phyloP scores from a whole-genome alignment of 2,797 vertebrate genomes.

The Astyanax mexicanus region DNA sequence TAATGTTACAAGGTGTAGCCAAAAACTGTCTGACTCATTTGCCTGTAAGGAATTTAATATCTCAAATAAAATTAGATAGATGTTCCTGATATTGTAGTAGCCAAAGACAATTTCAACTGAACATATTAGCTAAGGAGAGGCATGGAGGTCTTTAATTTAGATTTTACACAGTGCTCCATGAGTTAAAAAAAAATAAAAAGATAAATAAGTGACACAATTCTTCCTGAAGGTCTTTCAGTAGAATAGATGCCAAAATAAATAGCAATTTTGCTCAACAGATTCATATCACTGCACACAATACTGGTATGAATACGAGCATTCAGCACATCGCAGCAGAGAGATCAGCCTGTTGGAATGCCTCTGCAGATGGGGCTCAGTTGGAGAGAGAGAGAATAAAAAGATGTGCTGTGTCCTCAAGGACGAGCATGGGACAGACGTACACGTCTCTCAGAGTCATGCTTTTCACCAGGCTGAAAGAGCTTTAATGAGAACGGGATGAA shows the following conservation, averaged over 20 bases:
- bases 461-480: conserved; percentile 48
- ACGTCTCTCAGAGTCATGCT: conserved; percentile 15
- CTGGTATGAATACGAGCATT: background rate
- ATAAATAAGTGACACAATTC: background rate
- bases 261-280: background rate
- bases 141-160: background rate
- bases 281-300: conserved; percentile 11
- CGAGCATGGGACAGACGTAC: conserved; percentile 34
- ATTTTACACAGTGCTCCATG: background rate
- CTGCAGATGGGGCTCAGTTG: conserved; percentile 15
- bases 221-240: conserved; percentile 4
- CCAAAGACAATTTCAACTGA: background rate
- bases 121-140: background rate
- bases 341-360: conserved; percentile 25
- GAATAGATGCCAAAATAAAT: conserved; percentile 14
- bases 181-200: background rate
- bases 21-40: background rate
- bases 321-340: background rate
- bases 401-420: conserved; percentile 66
- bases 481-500: conserved; percentile 34
- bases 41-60: background rate
- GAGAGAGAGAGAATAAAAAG: conserved; percentile 51
- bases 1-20: too few species aligned
- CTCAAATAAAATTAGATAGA: background rate
- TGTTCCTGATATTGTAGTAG: background rate